A percentile compares a stretch with the other conserved stretches of the same genome.
phyloP scores from a whole-genome alignment of 1,140 invertebrate genomes.

The Reticulitermes speratus region DNA sequence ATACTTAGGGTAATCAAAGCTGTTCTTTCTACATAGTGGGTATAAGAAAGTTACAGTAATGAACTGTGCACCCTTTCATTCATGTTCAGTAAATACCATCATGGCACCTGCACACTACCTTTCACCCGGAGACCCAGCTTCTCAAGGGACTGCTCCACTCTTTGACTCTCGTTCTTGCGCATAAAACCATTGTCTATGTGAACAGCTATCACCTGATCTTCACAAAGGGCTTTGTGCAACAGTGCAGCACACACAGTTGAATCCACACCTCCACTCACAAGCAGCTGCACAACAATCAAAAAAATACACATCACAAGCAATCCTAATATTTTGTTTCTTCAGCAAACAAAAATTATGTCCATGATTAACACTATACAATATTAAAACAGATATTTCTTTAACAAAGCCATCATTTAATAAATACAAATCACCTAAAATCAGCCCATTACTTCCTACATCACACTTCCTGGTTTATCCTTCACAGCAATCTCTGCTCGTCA shows the following conservation, averaged over 20 bases:
- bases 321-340: neutral
- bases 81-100: too few relatives aligned
- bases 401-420: neutral
- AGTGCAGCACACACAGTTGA: slow-evolving; percentile 97
- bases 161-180: slow-evolving; percentile 90
- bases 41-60: too few relatives aligned
- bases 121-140: slow-evolving; percentile 85
- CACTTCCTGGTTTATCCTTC: neutral
- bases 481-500: too few relatives aligned
- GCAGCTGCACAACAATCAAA: slow-evolving; percentile 58
- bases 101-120: slow-evolving; percentile 45
- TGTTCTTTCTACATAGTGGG: too few relatives aligned
- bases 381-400: neutral
- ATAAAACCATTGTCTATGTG: slow-evolving; percentile 99
- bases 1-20: too few relatives aligned
- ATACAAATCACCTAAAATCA: too few relatives aligned
- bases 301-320: neutral
- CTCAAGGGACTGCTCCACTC: slow-evolving; percentile 82
- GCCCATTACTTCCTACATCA: too few relatives aligned
- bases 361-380: neutral
- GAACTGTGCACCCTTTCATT: too few relatives aligned
- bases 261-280: slow-evolving; percentile 97
- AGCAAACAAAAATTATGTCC: neutral
- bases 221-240: slow-evolving; percentile 81
- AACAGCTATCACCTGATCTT: slow-evolving; percentile 92